Base-by-base conservation (phyloP, 1,140 invertebrate genomes). In the Glossosoma conforme region DNA sequence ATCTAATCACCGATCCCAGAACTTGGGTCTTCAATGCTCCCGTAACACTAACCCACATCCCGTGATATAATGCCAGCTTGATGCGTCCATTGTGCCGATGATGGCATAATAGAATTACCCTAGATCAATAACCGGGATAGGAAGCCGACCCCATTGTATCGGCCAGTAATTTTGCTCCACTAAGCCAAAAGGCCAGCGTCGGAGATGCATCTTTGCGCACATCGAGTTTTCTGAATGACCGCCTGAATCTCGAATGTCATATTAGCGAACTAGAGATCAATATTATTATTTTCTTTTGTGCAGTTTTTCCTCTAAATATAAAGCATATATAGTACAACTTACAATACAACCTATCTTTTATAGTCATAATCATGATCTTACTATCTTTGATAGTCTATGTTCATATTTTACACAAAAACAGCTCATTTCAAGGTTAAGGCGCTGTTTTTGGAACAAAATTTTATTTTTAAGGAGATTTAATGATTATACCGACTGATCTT, bases 71-170 rank as follows among this genome's bases (percentile, higher is more conserved):
- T 36, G 40, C 46, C 6, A 15, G 25, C 24, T 47, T 42, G 48
- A 50, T 50, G 43, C 13, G 24, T 17, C 19, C 54, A 56, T 56
- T 56, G 54, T 56, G 14, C 37, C 14, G 33, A 17, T 25, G 37
- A 37, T 47, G 44, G 45, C 44, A 56, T 56, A 51, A 56, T 51
- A 44, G 54, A 56, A 41, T 56, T 56, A 51, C 43, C 35, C 48
- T 30, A 37, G 48, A 56, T 51, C 48, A 42, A 56, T 56, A 56
- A 45, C 35, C 43, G 35, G 20, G 54, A 51, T 56, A 20, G 40
- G 48, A 46, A 41, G 47, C 54, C 48, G 53, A 41, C 18, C 38
- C 53, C 30, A 35, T 56, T 56, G 48, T 56, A 19, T 25, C 44
- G 36, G 14, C 21, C 25, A 11, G 42, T 47, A 50, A 56, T 52